Evolutionary conservation across 2,113 vertebrate species (phyloP).

Genomic region (Psophia crepitans): DNA sequence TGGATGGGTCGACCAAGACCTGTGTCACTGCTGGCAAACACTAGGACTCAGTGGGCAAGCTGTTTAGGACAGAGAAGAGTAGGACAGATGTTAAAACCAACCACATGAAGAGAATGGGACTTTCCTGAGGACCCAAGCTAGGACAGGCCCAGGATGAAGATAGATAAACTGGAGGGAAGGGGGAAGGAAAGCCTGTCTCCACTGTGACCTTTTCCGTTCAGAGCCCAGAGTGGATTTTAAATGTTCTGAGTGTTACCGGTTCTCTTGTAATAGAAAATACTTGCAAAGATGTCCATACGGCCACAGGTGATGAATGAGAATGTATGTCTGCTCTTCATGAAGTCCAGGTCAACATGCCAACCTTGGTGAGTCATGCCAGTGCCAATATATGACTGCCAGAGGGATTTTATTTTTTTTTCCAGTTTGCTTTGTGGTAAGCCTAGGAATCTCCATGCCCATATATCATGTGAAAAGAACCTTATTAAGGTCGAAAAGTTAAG

Average conservation of each 20-base stretch:
- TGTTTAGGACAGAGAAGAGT: neutral
- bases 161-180: neutral
- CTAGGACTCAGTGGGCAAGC: neutral
- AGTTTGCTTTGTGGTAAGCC: conserved; percentile 12
- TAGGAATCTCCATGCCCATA: neutral
- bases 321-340: neutral
- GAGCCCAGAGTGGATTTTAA: neutral
- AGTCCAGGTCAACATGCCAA: neutral
- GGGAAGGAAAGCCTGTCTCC: neutral
- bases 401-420: neutral
- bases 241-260: neutral
- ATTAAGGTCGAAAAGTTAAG: conserved; percentile 52
- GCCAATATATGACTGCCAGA: neutral
- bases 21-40: neutral
- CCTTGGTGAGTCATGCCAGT: neutral
- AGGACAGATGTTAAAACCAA: neutral
- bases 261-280: neutral
- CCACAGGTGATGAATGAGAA: neutral
- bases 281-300: neutral
- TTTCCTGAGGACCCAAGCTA: neutral
- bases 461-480: conserved; percentile 6
- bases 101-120: neutral
- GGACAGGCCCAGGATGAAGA: neutral
- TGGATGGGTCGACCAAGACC: neutral
- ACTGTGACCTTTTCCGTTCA: neutral